Base-by-base conservation (phyloP, 2,113 vertebrate genomes). In the Hemiscyllium ocellatum region DNA sequence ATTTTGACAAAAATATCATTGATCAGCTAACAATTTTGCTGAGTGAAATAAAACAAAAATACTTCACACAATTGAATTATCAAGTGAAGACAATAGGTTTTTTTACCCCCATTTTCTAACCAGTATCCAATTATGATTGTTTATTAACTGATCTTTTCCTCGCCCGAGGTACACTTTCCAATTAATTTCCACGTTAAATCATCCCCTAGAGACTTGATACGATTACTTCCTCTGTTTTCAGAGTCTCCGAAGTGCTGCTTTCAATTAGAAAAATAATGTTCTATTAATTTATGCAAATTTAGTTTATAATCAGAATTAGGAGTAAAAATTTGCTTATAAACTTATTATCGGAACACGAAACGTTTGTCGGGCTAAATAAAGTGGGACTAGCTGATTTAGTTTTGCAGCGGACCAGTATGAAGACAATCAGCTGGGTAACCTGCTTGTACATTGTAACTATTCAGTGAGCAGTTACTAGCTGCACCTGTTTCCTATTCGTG, bases 171-270 rank as follows among this genome's bases (percentile, higher is more conserved):
- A 13, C 52, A 12, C 29, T 61, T 90, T 90, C 52, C 33, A 56
- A 61, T 56, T 89, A 22, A 50, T 50, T 52, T 52, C 85, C 85
- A 20, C 3, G 20, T 76, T 13, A 12, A 13, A 76, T n/a, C 42
- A 6, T 19, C 50, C 42, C 42, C 22, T 4, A 50, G 20, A 37
- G 42, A 22, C 37, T 42, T 50, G 24, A 29, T 13, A 15, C 1
- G 8, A 24, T 4, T 50, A 26, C 56, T 56, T 56, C 6, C 19
- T 24, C 42, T 15, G 24, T n/a, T 4, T 42, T 12, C 52, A 17
- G 52, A 13, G 98, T 96, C 99, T 99, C 7, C 37, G 15, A 97
- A 99, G 99, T 99, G 19, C 26, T 61, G 26, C 37, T 8, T 69
- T 66, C 2, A 6, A 37, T 15, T 22, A 95, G n/a, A 83, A 50